phyloP scores from a whole-genome alignment of 2,888 invertebrate genomes.

The Elmis aenea region DNA sequence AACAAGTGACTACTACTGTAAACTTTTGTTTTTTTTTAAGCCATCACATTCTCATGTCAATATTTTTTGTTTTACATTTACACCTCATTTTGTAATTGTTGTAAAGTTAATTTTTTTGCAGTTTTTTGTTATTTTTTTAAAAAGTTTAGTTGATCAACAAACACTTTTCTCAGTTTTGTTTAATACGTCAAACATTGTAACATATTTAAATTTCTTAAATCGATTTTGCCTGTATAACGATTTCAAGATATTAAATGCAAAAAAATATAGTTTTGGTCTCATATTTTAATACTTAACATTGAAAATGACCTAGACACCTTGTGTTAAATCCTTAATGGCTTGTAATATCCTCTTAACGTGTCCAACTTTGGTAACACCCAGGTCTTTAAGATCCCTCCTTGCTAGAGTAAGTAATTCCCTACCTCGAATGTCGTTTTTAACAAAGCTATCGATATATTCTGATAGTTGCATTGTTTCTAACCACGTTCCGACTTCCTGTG shows the following conservation, averaged over 20 bases:
- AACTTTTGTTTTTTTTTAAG: too few species aligned
- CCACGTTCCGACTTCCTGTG: conserved; percentile 87
- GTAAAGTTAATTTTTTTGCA: too few species aligned
- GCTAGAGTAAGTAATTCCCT: conserved; percentile 82
- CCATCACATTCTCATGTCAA: too few species aligned
- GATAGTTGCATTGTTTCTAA: conserved; percentile 80
- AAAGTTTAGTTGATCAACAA: too few species aligned
- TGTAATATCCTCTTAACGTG: conserved; percentile 93
- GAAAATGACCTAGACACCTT: conserved; percentile 36
- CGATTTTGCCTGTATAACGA: background rate
- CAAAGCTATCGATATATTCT: conserved; percentile 88
- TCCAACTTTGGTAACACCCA: conserved; percentile 92
- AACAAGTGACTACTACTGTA: too few species aligned
- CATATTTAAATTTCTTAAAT: background rate
- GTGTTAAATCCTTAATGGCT: conserved; percentile 76
- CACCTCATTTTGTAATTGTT: too few species aligned
- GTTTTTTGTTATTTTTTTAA: too few species aligned
- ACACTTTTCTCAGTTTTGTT: too few species aligned
- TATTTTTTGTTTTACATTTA: too few species aligned
- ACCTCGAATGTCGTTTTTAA: conserved; percentile 87
- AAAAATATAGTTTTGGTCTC: background rate
- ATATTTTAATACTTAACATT: background rate
- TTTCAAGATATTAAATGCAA: background rate
- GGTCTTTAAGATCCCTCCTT: conserved; percentile 79
- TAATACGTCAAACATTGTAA: too few species aligned